These are phyloP conservation scores for Bhutanitis thaidina DNA, from an alignment of 2,888 invertebrate genomes.

Conservation along the genomic window DNA sequence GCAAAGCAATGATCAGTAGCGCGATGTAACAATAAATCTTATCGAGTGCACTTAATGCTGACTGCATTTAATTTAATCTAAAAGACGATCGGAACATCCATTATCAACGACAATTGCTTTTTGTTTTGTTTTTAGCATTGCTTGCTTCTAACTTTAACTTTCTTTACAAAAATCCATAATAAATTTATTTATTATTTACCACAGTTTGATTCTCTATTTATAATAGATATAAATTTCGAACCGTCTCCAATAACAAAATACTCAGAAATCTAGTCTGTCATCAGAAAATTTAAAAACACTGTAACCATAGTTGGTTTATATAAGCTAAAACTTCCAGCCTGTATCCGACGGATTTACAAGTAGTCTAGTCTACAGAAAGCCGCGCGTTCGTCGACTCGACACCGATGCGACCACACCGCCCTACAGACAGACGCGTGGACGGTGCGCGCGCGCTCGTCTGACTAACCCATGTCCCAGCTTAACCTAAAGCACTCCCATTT, in stretches of 20 bases:
- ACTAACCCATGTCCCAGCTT: slow-evolving; percentile 53
- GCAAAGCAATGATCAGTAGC: slow-evolving; percentile 45
- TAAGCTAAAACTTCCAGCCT: slow-evolving; percentile 21
- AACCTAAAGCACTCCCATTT: slow-evolving; percentile 50
- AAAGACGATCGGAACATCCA: slow-evolving; percentile 24
- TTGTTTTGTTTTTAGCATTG: background rate
- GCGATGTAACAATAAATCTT: slow-evolving; percentile 62
- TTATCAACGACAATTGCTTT: slow-evolving; percentile 4
- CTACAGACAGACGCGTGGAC: slow-evolving; percentile 46
- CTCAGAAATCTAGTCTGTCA: slow-evolving; percentile 37
- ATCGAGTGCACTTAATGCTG: slow-evolving; percentile 51
- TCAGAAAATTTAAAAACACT: slow-evolving; percentile 27
- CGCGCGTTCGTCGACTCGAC: slow-evolving; percentile 17
- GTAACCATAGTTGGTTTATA: slow-evolving; percentile 36
- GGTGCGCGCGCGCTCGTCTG: slow-evolving; percentile 66
- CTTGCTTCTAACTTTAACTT: background rate
- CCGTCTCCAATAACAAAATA: slow-evolving; percentile 20
- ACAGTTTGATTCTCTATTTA: background rate
- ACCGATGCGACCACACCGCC: slow-evolving; percentile 15
- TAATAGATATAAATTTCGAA: background rate
- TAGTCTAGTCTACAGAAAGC: slow-evolving; percentile 32
- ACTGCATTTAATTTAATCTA: slow-evolving; percentile 38
- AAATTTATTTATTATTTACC: background rate
- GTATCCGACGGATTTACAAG: slow-evolving; percentile 38
- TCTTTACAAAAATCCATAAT: background rate